phyloP scores from a whole-genome alignment of 2,797 vertebrate genomes.

The Streptopelia turtur region DNA sequence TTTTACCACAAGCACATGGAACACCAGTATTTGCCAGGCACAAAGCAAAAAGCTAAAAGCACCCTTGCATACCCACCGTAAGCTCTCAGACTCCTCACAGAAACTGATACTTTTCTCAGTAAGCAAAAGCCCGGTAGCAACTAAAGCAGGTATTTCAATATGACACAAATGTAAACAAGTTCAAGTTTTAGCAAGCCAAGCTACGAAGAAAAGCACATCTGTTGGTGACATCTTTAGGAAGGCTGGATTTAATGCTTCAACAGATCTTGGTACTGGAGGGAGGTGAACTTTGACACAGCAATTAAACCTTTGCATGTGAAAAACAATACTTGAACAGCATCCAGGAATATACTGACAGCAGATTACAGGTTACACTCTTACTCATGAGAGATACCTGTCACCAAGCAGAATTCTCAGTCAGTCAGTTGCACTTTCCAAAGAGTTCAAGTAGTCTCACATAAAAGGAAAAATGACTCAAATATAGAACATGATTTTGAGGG shows the following conservation, averaged over 20 bases:
- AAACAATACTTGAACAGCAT: not conserved
- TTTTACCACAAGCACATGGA: constrained; percentile 25
- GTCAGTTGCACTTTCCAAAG: not conserved
- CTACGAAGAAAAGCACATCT: not conserved
- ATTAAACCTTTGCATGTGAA: not conserved
- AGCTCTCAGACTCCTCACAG: constrained; percentile 1
- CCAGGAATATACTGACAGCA: not conserved
- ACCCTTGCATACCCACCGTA: not conserved
- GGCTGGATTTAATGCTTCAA: not conserved
- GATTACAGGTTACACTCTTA: not conserved
- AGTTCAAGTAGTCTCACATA: not conserved
- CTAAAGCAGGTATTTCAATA: not conserved
- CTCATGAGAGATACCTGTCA: not conserved
- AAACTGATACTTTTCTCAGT: not conserved
- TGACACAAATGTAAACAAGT: not conserved
- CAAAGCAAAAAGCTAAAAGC: constrained; percentile 1
- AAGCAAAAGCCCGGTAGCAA: constrained; percentile 17
- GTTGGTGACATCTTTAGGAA: not conserved
- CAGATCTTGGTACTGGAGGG: not conserved
- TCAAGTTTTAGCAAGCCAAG: not conserved
- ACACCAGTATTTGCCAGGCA: not conserved
- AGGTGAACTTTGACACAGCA: not conserved
- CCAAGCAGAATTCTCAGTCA: not conserved
- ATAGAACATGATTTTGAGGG: not conserved
- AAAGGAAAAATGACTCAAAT: not conserved